These are phyloP conservation scores for Panagrolaimus sp. DNA, from an alignment of 1,140 invertebrate genomes.

Conservation along the genomic window DNA sequence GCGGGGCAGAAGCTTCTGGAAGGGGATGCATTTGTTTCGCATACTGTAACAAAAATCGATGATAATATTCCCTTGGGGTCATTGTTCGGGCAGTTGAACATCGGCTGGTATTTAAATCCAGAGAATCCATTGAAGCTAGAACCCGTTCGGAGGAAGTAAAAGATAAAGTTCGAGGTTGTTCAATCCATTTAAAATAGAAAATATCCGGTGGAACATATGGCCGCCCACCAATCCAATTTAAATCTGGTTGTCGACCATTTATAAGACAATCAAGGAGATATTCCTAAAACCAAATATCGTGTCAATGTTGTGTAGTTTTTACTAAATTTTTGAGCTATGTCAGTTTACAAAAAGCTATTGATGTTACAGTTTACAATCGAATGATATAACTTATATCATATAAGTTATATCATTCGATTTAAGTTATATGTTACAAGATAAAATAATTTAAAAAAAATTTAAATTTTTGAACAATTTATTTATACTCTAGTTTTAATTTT, in stretches of 20 bases:
- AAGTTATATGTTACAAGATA: no score
- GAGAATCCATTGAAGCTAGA: constrained; percentile 54
- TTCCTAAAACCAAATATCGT: no score
- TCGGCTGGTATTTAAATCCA: constrained; percentile 51
- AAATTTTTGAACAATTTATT: no score
- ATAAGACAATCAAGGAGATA: constrained; percentile 57
- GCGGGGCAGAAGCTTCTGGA: not conserved
- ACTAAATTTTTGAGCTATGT: no score
- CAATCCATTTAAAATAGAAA: constrained; percentile 60
- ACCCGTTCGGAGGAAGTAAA: constrained; percentile 56
- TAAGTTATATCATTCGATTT: no score
- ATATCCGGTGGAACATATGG: constrained; percentile 58
- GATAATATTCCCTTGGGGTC: constrained; percentile 59
- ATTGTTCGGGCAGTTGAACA: constrained; percentile 56
- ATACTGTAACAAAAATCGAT: constrained; percentile 54
- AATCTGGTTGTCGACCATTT: constrained; percentile 57
- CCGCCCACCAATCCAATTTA: constrained; percentile 59
- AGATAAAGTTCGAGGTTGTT: constrained; percentile 54
- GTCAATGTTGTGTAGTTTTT: no score
- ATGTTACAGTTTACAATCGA: no score
- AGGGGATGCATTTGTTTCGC: constrained; percentile 10
- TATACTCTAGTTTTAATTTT: no score
- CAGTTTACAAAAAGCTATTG: no score
- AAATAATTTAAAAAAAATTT: no score
- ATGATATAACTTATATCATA: no score